Conservation (phyloP, 2,113 vertebrate genomes). For the Cyprinodon variegatus region DNA sequence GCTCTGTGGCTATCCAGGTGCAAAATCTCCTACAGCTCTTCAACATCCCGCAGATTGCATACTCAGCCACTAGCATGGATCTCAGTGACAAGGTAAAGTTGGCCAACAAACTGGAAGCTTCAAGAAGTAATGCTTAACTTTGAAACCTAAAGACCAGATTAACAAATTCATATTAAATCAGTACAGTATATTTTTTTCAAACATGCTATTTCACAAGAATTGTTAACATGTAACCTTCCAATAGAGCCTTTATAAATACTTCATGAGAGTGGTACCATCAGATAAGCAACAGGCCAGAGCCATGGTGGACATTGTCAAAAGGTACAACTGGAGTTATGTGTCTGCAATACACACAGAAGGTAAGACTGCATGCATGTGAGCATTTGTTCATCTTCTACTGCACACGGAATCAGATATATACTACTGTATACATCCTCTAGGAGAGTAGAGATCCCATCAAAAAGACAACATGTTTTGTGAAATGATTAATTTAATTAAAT, state of each 20-base stretch:
- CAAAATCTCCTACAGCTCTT: conserved; percentile 98
- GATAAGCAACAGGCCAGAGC: conserved; percentile 96
- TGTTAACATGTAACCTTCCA: conserved; percentile 21
- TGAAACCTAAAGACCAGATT: background rate
- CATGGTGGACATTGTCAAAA: conserved; percentile 99
- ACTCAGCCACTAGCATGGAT: conserved; percentile 99
- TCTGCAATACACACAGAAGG: conserved; percentile 98
- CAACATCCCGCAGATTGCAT: conserved; percentile 99
- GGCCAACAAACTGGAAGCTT: background rate
- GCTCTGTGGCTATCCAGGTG: conserved; percentile 98
- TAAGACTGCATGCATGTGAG: conserved; percentile 63
- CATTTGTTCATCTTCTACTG: background rate
- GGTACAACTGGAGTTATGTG: conserved; percentile 98
- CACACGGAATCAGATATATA: background rate
- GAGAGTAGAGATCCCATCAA: background rate
- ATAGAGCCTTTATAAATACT: conserved; percentile 93
- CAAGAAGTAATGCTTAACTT: background rate
- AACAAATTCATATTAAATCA: background rate
- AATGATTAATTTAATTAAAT: background rate
- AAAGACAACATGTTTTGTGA: background rate
- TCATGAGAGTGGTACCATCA: conserved; percentile 98
- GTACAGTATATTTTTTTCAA: background rate
- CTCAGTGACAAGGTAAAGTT: conserved; percentile 89
- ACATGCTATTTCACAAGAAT: background rate
- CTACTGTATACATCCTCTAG: too few relatives aligned